Conservation (phyloP, 1,140 invertebrate genomes). For the Drosophila navojoa region DNA sequence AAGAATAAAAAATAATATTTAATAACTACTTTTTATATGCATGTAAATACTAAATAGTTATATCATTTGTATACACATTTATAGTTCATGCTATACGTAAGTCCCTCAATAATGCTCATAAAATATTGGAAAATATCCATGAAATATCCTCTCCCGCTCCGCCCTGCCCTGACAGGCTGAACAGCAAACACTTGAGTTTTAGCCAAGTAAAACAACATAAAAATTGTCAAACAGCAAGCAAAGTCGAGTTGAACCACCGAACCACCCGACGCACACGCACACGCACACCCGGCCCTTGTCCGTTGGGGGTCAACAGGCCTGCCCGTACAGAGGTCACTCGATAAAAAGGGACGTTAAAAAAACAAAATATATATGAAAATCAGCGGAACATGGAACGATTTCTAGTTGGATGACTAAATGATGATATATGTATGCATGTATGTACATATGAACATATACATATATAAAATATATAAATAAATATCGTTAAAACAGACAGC, state of each 20-base stretch:
- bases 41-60: too few relatives aligned
- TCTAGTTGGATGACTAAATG: slow-evolving; percentile 47
- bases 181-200: slow-evolving; percentile 41
- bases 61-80: too few relatives aligned
- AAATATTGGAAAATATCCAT: not conserved
- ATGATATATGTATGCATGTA: slow-evolving; percentile 30
- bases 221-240: slow-evolving; percentile 31
- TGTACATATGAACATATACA: not conserved
- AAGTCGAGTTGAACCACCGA: slow-evolving; percentile 22
- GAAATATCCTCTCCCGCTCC: not conserved
- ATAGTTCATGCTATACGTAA: too few relatives aligned
- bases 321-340: slow-evolving; percentile 60
- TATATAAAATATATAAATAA: not conserved
- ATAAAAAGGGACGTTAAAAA: slow-evolving; percentile 61
- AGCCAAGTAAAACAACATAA: slow-evolving; percentile 42
- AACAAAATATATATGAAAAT: slow-evolving; percentile 40
- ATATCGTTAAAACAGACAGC: slow-evolving; percentile 51
- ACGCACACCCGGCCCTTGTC: not conserved
- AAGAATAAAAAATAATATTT: too few relatives aligned
- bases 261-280: slow-evolving; percentile 52
- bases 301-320: slow-evolving; percentile 60
- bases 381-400: slow-evolving; percentile 44
- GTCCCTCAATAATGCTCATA: not conserved
- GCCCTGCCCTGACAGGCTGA: slow-evolving; percentile 9
- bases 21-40: too few relatives aligned